Evolutionary conservation across 2,797 vertebrate genomes (phyloP), one percentile per base, ranked within the genome.

Genomic region (Anomalospiza imberbis): DNA sequence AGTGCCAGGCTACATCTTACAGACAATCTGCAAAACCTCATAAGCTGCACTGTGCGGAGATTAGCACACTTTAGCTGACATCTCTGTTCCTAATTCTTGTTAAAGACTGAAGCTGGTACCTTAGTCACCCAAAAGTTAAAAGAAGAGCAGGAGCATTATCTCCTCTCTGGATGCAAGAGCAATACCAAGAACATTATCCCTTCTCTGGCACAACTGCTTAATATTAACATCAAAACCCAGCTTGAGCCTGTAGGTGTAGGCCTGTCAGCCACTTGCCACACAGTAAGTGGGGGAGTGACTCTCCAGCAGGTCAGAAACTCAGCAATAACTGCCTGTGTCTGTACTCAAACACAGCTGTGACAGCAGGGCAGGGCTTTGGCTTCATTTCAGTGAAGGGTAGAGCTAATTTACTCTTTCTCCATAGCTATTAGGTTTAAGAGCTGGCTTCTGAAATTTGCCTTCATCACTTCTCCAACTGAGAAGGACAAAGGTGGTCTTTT

Each of bases 381-480:
- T 79, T 32, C 55, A 24, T 77, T 93, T 93, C 3, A 8, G 45
- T 66, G 80, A 78, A 85, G 10, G 45, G 29, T 63, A 90, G 75
- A 85, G 45, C n/a, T 73, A 67, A 74, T 91, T 85, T 70, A 80
- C 2, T 2, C 73, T 91, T 91, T 78, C 70, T 68, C 44, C 5
- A 7, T 40, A 75, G 36, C n/a, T 68, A 21, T 47, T 31, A 72
- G 44, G n/a, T 72, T 78, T 74, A 77, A 58, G 58, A 91, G 40
- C 40, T 87, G 58, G 16, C 63, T 71, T 94, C 84, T 91, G 62
- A 82, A 94, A 85, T 73, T 81, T 92, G 38, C 45, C 67, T 87
- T 85, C 79, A 58, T 70, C 74, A 38, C 60, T 93, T 91, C 34
- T 62, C 53, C 63, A 63, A 3, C 44, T 63, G 63, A 79, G 60